These are phyloP conservation scores for Dusona sp. DNA, from an alignment of 2,888 invertebrate species.

Conservation along the genomic window DNA sequence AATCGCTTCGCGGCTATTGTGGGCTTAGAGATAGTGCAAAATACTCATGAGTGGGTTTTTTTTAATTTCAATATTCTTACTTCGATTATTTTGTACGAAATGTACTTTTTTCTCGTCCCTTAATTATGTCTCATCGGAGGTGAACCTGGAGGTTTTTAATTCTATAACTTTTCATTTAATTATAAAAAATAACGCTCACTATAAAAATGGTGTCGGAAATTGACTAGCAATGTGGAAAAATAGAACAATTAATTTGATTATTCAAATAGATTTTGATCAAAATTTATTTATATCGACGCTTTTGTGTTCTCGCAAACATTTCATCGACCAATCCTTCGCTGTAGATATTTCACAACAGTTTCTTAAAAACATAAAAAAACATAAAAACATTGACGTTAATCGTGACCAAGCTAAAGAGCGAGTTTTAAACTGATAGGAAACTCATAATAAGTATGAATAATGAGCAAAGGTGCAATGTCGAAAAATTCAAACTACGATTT, in stretches of 20 bases:
- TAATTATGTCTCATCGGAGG: no score
- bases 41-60: conserved; percentile 3
- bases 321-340: neutral
- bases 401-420: neutral
- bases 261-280: neutral
- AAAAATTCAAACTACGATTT: conserved; percentile 30
- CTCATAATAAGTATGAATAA: conserved; percentile 42
- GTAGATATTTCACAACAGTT: neutral
- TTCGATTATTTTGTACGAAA: neutral
- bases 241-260: neutral
- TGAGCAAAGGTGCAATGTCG: neutral
- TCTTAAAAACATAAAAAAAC: neutral
- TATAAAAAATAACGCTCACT: no score
- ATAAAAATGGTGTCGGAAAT: no score
- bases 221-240: neutral
- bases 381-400: neutral
- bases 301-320: neutral
- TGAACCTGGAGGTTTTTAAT: no score
- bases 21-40: neutral
- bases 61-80: neutral
- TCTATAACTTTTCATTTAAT: no score
- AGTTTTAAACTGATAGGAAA: conserved; percentile 14
- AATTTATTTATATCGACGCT: neutral
- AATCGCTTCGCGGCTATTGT: conserved; percentile 17
- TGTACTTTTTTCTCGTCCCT: neutral